Percentiles rank a stretch among this genome's conserved stretches.
Conservation (phyloP, 2,797 vertebrate species). For the Muscicapa comitata region DNA sequence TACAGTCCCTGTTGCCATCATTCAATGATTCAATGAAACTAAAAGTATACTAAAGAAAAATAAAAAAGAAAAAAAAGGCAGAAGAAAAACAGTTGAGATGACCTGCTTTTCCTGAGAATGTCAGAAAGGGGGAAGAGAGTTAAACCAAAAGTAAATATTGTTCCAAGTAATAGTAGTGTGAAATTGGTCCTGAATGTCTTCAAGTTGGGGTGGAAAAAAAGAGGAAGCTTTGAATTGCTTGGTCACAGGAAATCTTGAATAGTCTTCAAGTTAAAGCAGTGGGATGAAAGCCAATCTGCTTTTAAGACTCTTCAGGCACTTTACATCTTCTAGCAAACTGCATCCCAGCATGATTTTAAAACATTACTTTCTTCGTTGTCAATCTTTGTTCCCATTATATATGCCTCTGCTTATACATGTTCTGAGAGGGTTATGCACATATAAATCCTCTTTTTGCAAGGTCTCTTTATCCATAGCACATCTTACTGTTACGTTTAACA, state of each 20-base stretch:
- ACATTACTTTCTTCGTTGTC: background rate
- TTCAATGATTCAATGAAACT: background rate
- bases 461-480: background rate
- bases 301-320: background rate
- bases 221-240: background rate
- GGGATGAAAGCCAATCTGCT: background rate
- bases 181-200: background rate
- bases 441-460: background rate
- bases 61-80: background rate
- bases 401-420: background rate
- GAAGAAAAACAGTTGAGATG: background rate
- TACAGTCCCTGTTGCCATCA: background rate
- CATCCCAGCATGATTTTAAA: background rate
- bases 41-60: background rate
- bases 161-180: background rate
- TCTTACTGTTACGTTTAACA: background rate
- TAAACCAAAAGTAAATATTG: background rate
- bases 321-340: background rate
- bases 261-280: background rate
- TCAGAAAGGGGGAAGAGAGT: background rate
- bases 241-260: background rate
- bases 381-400: background rate
- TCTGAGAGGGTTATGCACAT: background rate
- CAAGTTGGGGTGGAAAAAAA: background rate
- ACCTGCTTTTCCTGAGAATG: background rate